Percentiles rank a stretch among this genome's conserved stretches.
Conservation (phyloP, 2,888 invertebrate species). For the Phaedon cochleariae region DNA sequence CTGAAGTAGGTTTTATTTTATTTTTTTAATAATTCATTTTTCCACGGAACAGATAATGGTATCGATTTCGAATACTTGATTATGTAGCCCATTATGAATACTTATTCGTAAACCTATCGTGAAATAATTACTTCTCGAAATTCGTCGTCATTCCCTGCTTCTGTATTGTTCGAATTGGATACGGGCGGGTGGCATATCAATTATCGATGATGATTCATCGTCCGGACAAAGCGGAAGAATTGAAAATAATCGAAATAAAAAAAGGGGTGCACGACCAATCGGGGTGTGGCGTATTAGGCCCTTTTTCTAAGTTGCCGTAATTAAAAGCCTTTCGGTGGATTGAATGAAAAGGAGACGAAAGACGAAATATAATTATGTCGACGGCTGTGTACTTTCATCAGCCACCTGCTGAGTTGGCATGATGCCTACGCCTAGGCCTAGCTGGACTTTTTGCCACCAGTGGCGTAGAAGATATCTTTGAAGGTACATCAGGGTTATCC, state of each 20-base stretch:
- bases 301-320: constrained; percentile 55
- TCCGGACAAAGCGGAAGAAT: constrained; percentile 36
- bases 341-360: constrained; percentile 47
- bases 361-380: constrained; percentile 58
- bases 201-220: constrained; percentile 40
- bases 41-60: no score
- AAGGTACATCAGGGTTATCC: no score
- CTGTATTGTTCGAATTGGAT: constrained; percentile 8
- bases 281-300: constrained; percentile 48
- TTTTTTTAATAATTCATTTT: no score
- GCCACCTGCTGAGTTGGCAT: constrained; percentile 54
- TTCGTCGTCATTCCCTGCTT: not conserved
- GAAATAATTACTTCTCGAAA: not conserved
- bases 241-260: constrained; percentile 32
- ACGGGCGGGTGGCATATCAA: constrained; percentile 31
- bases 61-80: no score
- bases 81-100: no score
- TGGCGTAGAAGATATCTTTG: not conserved
- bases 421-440: constrained; percentile 6
- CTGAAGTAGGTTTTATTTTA: no score
- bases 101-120: not conserved
- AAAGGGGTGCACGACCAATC: constrained; percentile 19
- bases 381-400: constrained; percentile 56
- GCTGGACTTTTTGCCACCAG: not conserved
- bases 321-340: constrained; percentile 55